Evolutionary conservation across 2,113 vertebrate species (phyloP).

Genomic region (Myodes glareolus): DNA sequence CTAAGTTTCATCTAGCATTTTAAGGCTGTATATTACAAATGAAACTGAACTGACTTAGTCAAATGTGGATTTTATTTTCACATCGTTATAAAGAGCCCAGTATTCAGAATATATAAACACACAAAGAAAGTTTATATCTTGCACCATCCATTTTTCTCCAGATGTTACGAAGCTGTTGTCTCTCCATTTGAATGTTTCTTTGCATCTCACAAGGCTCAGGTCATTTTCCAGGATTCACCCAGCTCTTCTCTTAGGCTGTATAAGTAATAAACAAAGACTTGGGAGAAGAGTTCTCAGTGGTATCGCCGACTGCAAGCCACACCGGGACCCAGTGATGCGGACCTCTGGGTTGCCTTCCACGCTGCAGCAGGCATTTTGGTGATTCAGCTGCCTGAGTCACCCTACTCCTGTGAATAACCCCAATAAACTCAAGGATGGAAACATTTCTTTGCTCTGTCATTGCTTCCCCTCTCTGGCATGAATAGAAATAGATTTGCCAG

Average conservation of each 20-base stretch:
- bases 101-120: constrained; percentile 23
- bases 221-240: neutral
- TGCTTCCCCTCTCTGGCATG: neutral
- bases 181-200: neutral
- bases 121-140: constrained; percentile 6
- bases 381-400: neutral
- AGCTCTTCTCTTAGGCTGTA: neutral
- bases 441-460: neutral
- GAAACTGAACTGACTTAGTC: neutral
- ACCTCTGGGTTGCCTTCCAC: neutral
- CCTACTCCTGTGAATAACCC: neutral
- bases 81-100: neutral
- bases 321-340: neutral
- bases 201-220: neutral
- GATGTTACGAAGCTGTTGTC: neutral
- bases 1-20: neutral
- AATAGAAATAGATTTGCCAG: neutral
- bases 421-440: neutral
- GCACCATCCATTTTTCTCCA: neutral
- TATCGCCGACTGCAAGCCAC: neutral
- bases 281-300: neutral
- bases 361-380: neutral
- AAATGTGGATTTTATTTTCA: constrained; percentile 13
- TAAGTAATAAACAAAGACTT: too few relatives aligned
- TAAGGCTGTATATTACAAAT: neutral